Percentiles rank a stretch among this genome's conserved stretches.
These are phyloP conservation scores for Phytoseiulus persimilis DNA, from an alignment of 2,888 invertebrate genomes.

Conservation along the genomic window DNA sequence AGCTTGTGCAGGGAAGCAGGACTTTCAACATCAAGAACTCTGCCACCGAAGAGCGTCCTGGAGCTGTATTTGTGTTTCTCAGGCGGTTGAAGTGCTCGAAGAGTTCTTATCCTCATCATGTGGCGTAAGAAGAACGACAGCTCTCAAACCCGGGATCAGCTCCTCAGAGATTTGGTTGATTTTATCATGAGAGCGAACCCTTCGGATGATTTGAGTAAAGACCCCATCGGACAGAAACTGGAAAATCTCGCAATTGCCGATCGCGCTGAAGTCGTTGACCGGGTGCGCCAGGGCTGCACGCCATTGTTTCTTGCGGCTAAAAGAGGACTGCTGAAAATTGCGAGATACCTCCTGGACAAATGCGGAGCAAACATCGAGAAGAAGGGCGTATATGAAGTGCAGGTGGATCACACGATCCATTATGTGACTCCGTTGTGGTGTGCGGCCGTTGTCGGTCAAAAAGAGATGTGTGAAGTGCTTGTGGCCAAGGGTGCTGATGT, in stretches of 20 bases:
- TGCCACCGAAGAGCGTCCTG: background rate
- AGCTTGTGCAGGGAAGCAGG: too few relatives aligned
- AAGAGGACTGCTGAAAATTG: constrained; percentile 71
- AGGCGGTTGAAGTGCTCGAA: background rate
- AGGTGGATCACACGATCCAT: constrained; percentile 70
- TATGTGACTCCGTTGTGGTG: constrained; percentile 82
- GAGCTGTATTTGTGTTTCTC: background rate
- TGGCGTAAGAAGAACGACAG: constrained; percentile 41
- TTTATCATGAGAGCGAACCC: constrained; percentile 61
- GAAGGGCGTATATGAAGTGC: constrained; percentile 69
- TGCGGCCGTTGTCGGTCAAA: constrained; percentile 75
- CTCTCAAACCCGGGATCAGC: constrained; percentile 51
- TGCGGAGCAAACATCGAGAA: constrained; percentile 79
- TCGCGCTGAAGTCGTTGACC: constrained; percentile 58
- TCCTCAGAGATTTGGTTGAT: constrained; percentile 60
- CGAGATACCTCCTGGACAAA: constrained; percentile 70
- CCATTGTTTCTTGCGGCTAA: constrained; percentile 70
- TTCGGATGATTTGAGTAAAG: constrained; percentile 59
- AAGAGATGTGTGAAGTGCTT: constrained; percentile 67
- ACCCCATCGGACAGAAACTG: constrained; percentile 55
- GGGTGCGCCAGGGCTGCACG: constrained; percentile 64
- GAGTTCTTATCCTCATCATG: background rate
- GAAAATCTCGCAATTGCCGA: constrained; percentile 58
- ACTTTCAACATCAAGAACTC: background rate
- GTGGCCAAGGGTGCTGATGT: constrained; percentile 70